phyloP scores from a whole-genome alignment of 2,797 vertebrate genomes.

The Chlorospingus semifuscus region DNA sequence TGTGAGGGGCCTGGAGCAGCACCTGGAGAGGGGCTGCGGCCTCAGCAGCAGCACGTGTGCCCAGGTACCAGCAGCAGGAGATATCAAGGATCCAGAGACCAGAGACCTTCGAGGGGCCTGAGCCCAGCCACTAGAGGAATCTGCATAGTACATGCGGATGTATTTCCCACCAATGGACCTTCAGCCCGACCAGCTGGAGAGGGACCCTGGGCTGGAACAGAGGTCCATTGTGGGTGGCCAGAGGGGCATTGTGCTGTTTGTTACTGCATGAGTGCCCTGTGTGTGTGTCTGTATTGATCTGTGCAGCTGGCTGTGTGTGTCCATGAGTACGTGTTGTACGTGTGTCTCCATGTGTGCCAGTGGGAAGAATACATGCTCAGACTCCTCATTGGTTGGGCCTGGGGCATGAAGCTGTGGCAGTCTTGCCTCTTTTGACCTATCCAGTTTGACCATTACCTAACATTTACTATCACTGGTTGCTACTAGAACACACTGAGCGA shows the following conservation, averaged over 20 bases:
- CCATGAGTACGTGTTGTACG: background rate
- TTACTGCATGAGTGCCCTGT: background rate
- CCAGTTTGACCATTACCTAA: background rate
- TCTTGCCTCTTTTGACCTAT: background rate
- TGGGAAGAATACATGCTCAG: background rate
- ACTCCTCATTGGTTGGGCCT: background rate
- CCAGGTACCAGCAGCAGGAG: background rate
- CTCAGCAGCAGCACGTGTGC: background rate
- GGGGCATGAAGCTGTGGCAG: background rate
- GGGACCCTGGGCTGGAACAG: background rate
- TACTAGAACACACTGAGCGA: background rate
- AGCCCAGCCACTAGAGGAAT: background rate
- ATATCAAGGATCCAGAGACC: background rate
- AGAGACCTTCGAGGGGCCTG: background rate
- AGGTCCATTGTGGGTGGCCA: background rate
- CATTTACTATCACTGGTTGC: background rate
- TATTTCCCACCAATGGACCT: background rate
- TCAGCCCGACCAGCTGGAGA: background rate
- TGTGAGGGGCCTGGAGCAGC: background rate
- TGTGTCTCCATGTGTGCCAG: background rate
- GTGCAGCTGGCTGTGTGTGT: background rate
- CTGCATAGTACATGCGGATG: rapidly evolving
- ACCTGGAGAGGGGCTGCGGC: background rate
- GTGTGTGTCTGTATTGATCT: background rate
- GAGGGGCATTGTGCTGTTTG: background rate